Base-by-base conservation (phyloP, 2,113 vertebrate genomes). In the Pelusios castaneus region DNA sequence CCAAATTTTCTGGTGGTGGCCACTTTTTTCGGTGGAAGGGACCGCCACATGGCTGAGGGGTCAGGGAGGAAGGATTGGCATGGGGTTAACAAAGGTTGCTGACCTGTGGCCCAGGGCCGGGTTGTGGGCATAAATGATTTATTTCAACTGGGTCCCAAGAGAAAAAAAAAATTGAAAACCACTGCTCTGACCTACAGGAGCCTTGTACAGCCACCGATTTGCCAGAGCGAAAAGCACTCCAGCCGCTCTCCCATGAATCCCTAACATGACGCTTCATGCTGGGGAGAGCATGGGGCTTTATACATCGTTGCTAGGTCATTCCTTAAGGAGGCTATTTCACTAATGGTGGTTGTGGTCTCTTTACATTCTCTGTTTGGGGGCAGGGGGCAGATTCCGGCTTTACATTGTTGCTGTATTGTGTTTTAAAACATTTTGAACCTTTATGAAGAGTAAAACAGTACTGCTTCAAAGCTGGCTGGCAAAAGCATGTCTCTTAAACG, bases 381-480 rank as follows among this genome's bases (percentile, higher is more conserved):
- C 29, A 22, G 0, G 1, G 24, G 24, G 45, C 70, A 78, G 41
- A 73, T 51, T 76, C 51, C 25, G 19, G 16, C 76, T 41, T 24
- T n/a, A 31, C 7, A 27, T 14, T 0, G 0, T 0, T 0, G 52
- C 41, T 43, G 13, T 2, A 0, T 31, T 1, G 0, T 49, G 63
- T 31, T 60, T 83, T 6, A 5, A 22, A 2, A 21, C 9, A 10
- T 56, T 63, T n/a, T 83, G 56, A 86, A 17, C 10, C 43, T 1
- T 81, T 45, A 6, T 31, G 54, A 54, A 78, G 24, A 38, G 45
- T 51, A 60, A 80, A n/a, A 38, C 22, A 21, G 55, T 38, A 38
- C 11, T 0, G 1, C 43, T n/a, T 60, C 38, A 77, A 91, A 94
- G 38, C 31, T 17, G 38, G 43, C 49, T 13, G 38, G 60, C 17